These are phyloP conservation scores for Mimas tiliae DNA, from an alignment of 2,888 invertebrate genomes.

Conservation along the genomic window DNA sequence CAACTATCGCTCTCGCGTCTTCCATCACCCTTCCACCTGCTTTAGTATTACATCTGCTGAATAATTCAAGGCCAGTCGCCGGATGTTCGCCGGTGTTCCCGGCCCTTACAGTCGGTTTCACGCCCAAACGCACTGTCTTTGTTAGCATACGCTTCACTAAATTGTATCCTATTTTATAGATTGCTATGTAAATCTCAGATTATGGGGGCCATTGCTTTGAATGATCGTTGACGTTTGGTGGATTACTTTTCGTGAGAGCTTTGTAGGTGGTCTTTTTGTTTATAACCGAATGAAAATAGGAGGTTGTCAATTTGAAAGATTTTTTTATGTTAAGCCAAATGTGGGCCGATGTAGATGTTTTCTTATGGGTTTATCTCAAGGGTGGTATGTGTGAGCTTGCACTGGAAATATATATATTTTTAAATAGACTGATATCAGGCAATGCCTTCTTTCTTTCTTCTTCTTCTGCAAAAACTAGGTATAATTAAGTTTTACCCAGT, in stretches of 20 bases:
- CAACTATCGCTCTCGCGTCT: background rate
- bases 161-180: constrained; percentile 27
- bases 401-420: too few species aligned
- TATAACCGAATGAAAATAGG: background rate
- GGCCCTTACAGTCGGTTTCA: constrained; percentile 22
- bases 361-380: too few species aligned
- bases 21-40: background rate
- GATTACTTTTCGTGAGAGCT: background rate
- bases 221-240: background rate
- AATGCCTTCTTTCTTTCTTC: too few species aligned
- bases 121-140: constrained; percentile 27
- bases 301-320: background rate
- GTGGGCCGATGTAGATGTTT: too few species aligned
- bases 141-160: constrained; percentile 28
- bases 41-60: constrained; percentile 27
- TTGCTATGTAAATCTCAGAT: constrained; percentile 12
- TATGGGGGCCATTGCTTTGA: constrained; percentile 7
- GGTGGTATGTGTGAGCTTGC: too few species aligned
- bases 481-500: background rate
- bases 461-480: background rate
- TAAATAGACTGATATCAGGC: too few species aligned
- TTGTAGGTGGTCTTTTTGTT: background rate
- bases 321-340: too few species aligned
- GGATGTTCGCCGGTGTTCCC: constrained; percentile 26
- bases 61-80: constrained; percentile 27